Base-by-base conservation (phyloP, 2,888 invertebrate genomes). In the Neoitamus cyanurus region DNA sequence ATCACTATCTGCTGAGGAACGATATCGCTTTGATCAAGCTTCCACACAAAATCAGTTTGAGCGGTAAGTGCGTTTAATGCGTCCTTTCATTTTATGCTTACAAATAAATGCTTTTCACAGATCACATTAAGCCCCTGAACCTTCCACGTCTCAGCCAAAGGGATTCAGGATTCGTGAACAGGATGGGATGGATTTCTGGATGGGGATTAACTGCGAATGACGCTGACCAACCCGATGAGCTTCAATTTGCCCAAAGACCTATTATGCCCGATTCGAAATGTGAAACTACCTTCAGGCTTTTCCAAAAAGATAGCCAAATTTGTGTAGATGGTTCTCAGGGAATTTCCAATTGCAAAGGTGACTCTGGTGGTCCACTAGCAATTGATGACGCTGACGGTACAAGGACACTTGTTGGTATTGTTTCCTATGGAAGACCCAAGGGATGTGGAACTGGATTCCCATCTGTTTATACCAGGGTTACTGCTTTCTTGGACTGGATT, bases 341-440 rank as follows among this genome's bases (percentile, higher is more conserved):
- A 11, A 77, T 77, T 77, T 88, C 89, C 48, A 88, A 89, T 46
- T 91, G 91, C 87, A 88, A 87, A 68, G 91, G 90, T 1, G 90
- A 90, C 86, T 89, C 89, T 78, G 90, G 90, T 25, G 89, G 89
- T 77, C 90, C 90, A 20, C 84, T 89, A 36, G 77, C 77, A n/a
- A 83, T 86, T 9, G 37, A 75, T 5, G 85, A 85, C 9, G 20
- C 58, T 9, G 83, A 84, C 70, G 85, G 83, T 3, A 13, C 36
- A 20, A 72, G 28, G n/a, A 78, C 69, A 13, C 37, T 85, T 31
- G 73, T 85, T 30, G 85, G 85, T 30, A 30, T 77, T 28, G 84
- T 84, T 28, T 85, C 85, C 4, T 85, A 84, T 36, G 85, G 85
- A 20, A 68, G 72, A 46, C 69, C 84, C 1, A 72, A 34, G 11